These are phyloP conservation scores for Sesia apiformis DNA, from an alignment of 2,888 invertebrate species.

Conservation along the genomic window DNA sequence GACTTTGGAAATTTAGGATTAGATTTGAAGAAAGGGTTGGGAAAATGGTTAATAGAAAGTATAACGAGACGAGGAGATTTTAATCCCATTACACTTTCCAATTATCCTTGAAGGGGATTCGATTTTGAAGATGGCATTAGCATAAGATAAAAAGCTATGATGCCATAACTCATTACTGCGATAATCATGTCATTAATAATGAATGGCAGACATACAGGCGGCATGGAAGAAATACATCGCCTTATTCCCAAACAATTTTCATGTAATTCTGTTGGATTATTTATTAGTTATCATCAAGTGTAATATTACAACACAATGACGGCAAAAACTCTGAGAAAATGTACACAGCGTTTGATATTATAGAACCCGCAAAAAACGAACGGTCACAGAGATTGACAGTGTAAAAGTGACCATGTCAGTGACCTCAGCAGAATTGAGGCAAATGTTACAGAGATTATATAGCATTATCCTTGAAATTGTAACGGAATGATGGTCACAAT, in stretches of 20 bases:
- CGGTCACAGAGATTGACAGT: not conserved
- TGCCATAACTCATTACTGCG: no score
- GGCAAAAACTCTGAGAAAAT: slow-evolving; percentile 15
- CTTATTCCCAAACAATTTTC: not conserved
- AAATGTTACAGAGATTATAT: not conserved
- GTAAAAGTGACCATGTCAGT: not conserved
- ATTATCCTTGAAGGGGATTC: no score
- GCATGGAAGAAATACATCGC: no score
- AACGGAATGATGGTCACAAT: not conserved
- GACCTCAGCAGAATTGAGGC: not conserved
- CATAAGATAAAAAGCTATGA: no score
- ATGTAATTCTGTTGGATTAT: not conserved
- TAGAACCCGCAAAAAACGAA: slow-evolving; percentile 9
- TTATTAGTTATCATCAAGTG: not conserved
- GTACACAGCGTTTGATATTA: slow-evolving; percentile 26
- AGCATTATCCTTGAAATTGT: not conserved
- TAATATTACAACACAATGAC: not conserved
- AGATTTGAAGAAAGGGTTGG: no score
- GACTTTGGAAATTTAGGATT: no score
- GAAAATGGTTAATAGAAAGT: no score
- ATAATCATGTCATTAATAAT: no score
- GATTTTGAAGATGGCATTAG: no score
- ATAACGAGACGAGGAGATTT: no score
- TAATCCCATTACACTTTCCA: no score
- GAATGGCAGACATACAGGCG: no score